Conservation (phyloP, 2,888 invertebrate genomes). For the Drosophila suboccidentalis region DNA sequence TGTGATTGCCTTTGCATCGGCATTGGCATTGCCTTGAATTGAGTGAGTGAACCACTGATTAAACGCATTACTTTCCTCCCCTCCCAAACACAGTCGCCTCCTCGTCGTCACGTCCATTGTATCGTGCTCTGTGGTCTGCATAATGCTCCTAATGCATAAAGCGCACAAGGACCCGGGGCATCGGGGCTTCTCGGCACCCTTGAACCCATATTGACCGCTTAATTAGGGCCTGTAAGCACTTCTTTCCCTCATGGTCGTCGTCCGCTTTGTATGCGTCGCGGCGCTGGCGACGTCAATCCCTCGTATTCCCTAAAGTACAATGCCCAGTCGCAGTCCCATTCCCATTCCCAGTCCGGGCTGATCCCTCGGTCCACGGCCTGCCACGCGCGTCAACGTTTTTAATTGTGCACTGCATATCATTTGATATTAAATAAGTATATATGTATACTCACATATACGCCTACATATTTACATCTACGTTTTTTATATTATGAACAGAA, state of each 20-base stretch:
- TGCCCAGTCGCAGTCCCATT: conserved; percentile 28
- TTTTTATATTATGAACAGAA: conserved; percentile 3
- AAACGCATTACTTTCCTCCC: conserved; percentile 41
- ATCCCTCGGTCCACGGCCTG: conserved; percentile 56
- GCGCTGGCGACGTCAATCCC: conserved; percentile 22
- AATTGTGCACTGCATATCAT: conserved; percentile 76
- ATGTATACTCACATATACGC: conserved; percentile 1
- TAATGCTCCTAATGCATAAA: conserved; percentile 58
- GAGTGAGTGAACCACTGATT: conserved; percentile 70
- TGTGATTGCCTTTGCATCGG: conserved; percentile 22
- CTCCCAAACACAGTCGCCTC: background rate
- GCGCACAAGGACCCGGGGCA: conserved; percentile 55
- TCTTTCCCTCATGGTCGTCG: conserved; percentile 28
- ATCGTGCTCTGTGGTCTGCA: conserved; percentile 32
- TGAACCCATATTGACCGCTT: conserved; percentile 76
- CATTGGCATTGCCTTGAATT: conserved; percentile 52
- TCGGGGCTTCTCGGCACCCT: conserved; percentile 57
- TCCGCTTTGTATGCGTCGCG: conserved; percentile 37
- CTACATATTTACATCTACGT: conserved; percentile 10
- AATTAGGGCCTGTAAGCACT: conserved; percentile 70
- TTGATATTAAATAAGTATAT: conserved; percentile 63
- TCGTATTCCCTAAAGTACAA: conserved; percentile 49
- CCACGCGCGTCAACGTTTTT: conserved; percentile 69
- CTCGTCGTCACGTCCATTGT: conserved; percentile 12
- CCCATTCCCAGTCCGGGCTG: conserved; percentile 24